These are phyloP conservation scores for Ploceus nigricollis DNA, from an alignment of 2,113 vertebrate genomes.

Conservation along the genomic window DNA sequence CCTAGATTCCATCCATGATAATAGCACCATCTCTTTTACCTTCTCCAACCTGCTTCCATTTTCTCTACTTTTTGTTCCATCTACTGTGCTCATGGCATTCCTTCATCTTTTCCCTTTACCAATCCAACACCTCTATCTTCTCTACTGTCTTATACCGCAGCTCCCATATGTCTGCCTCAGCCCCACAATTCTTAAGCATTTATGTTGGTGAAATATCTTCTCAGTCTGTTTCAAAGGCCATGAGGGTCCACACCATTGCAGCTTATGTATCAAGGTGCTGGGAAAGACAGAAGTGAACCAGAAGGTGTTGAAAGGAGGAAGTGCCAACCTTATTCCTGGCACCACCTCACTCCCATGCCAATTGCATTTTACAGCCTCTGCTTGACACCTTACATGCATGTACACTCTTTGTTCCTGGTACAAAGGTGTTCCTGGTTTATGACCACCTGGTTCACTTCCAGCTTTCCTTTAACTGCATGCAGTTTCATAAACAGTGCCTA, in stretches of 20 bases:
- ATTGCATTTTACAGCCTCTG: neutral
- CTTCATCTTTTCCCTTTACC: neutral
- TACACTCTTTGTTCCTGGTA: neutral
- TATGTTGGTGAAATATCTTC: neutral
- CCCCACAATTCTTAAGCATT: accelerated
- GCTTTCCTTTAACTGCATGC: neutral
- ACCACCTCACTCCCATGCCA: neutral
- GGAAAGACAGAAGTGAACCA: neutral
- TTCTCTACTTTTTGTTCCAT: neutral
- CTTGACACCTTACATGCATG: neutral
- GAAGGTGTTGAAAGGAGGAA: neutral
- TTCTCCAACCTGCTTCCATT: neutral
- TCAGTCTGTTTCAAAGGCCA: neutral
- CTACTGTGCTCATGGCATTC: neutral
- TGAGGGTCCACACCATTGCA: neutral
- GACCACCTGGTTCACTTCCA: neutral
- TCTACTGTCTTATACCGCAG: neutral
- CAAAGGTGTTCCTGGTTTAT: neutral
- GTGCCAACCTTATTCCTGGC: neutral
- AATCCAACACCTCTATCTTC: neutral
- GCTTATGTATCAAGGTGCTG: neutral
- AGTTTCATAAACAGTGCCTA: neutral
- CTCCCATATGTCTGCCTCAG: neutral
- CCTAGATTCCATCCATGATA: neutral
- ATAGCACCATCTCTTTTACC: neutral